Evolutionary conservation across 2,797 vertebrate genomes (phyloP), one percentile per base, ranked within the genome.

Genomic region (Rallus crepitans): DNA sequence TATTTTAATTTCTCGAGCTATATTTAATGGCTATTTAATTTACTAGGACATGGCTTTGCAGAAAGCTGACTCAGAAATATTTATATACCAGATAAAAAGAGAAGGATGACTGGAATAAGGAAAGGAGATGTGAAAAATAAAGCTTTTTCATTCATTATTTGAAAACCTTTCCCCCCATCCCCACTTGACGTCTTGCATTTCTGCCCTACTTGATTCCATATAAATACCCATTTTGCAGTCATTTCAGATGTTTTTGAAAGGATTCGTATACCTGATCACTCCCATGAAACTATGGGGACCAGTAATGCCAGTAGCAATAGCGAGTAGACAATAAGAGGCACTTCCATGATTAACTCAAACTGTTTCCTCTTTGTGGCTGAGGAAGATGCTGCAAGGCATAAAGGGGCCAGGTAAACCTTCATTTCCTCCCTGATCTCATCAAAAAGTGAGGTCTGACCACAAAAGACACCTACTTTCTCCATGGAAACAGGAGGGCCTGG

Each of bases 11-110:
- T 95, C 75, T 82, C 27, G 12, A 91, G 60, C 53, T 83, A 13
- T 80, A 64, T 70, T 96, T 94, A 80, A 91, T 90, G 70, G 78
- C 60, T 39, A 5, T 94, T 96, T 93, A 93, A 95, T 96, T 93
- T 90, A 77, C 57, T 35, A 92, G 94, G 94, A 75, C 37, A 89
- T 39, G 20, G 60, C 12, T 87, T 85, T 80, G 45, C 31, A 78
- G 40, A 94, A 89, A 57, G 83, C 93, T 95, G 95, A 92, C 83
- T 93, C 81, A 95, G 90, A 90, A 94, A 92, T 73, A 82, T 30
- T 56, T 47, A 60, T 6, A 40, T 37, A 28, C 15, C 24, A 69
- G n/a, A 71, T 70, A 19, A 31, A 80, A 82, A 85, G 52, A 56
- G 11, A 48, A 48, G 20, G 21, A 60, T 82, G 64, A 45, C 25